These are phyloP conservation scores for Mionectes macconnelli DNA, from an alignment of 2,113 vertebrate species.

Conservation along the genomic window DNA sequence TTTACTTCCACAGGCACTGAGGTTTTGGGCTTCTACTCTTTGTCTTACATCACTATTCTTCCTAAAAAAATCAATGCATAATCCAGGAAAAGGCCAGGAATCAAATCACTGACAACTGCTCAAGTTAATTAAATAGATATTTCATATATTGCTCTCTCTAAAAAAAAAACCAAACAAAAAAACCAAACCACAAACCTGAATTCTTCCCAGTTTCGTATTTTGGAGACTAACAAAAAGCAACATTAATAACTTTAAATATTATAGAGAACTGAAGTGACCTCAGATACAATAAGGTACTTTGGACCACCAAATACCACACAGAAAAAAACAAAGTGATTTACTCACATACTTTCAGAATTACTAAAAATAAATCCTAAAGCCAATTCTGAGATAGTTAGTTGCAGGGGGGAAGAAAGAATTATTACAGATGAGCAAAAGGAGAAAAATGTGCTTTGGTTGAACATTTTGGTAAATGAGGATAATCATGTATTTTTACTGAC, in stretches of 20 bases:
- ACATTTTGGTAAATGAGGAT: neutral
- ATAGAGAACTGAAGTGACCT: neutral
- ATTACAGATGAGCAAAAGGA: neutral
- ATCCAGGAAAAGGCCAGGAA: neutral
- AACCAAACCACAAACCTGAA: no score
- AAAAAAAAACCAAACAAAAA: no score
- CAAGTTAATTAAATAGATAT: neutral
- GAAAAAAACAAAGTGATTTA: neutral
- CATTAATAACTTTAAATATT: neutral
- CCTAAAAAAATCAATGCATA: neutral
- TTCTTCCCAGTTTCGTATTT: neutral
- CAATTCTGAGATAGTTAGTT: neutral
- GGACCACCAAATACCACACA: neutral
- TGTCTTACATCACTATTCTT: accelerated
- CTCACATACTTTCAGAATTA: neutral
- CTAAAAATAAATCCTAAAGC: neutral
- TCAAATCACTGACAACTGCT: neutral
- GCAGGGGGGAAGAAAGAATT: neutral
- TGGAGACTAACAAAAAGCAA: neutral
- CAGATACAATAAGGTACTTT: neutral
- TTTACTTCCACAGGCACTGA: neutral
- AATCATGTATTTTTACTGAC: neutral
- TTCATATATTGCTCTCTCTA: neutral
- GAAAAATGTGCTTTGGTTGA: neutral
- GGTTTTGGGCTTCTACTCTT: neutral